Evolutionary conservation across 2,888 invertebrate genomes (phyloP), one percentile per base, ranked within the genome.

Genomic region (Drosophila bunnanda): DNA sequence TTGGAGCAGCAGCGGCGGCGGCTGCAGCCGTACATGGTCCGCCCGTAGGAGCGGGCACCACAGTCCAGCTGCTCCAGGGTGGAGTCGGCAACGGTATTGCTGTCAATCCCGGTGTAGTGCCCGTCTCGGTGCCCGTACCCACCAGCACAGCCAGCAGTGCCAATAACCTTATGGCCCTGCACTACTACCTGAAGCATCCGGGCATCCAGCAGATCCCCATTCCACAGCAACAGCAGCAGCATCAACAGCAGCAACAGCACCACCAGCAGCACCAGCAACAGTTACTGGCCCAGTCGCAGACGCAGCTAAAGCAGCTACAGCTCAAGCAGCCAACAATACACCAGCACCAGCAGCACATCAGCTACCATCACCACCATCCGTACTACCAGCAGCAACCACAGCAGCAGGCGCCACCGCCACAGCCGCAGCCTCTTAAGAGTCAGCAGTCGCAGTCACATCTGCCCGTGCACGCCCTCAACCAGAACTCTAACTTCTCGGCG

Each of bases 161-260:
- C 58, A 89, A 84, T 36, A 91, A 83, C 72, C 72, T 91, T 46
- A 91, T 91, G 91, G 90, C 91, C 10, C 59, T 91, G 39, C 91
- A 91, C 12, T 91, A 91, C 66, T 91, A 91, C 80, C 76, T 91
- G 15, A 91, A 91, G 46, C 91, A 91, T 80, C 91, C 91, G 34
- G 89, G 85, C 75, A 73, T 66, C 10, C 70, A 76, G 46, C 77
- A 72, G 60, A 65, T 69, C 72, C 66, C 71, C 66, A 75, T 56
- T 77, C 56, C 71, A 50, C 71, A 70, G 28, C 75, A 66, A 20
- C 71, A 70, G 10, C 68, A 76, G n/a, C 67, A 56, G 20, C 68
- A 67, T 1, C 68, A 75, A 4, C 75, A 78, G 43, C 85, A 84
- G n/a, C 86, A 58, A 12, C 69, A 69, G 13, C 69, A 69, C 46